These are phyloP conservation scores for Drosophila guanche DNA, from an alignment of 1,140 invertebrate genomes.

Conservation along the genomic window DNA sequence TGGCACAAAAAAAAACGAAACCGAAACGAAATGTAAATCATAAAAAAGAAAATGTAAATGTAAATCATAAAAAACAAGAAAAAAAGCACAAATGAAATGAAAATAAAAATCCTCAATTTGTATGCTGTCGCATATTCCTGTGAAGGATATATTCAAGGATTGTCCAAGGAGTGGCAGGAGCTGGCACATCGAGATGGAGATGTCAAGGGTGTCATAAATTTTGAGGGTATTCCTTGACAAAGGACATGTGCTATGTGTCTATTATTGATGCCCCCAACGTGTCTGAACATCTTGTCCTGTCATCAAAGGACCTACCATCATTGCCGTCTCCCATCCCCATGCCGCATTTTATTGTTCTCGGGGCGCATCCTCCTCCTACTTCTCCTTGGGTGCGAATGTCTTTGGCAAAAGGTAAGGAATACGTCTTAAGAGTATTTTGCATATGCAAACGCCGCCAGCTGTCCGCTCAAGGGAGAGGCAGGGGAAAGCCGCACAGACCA, in stretches of 20 bases:
- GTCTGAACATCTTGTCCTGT: constrained; percentile 47
- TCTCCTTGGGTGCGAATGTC: constrained; percentile 59
- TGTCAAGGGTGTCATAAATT: constrained; percentile 66
- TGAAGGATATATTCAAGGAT: constrained; percentile 57
- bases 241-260: constrained; percentile 65
- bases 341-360: constrained; percentile 59
- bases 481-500: constrained; percentile 39
- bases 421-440: constrained; percentile 64
- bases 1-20: constrained; percentile 31
- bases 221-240: constrained; percentile 55
- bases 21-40: constrained; percentile 77
- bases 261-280: constrained; percentile 67
- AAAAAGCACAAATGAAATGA: constrained; percentile 48
- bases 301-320: constrained; percentile 57
- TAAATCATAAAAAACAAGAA: constrained; percentile 70
- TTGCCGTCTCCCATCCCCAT: too few relatives aligned
- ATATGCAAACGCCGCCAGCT: constrained; percentile 65
- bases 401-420: constrained; percentile 70
- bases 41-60: constrained; percentile 71
- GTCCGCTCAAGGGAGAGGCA: constrained; percentile 5
- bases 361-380: constrained; percentile 34
- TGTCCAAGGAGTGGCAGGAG: constrained; percentile 38
- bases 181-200: neutral
- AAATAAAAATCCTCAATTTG: constrained; percentile 80
- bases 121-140: constrained; percentile 76